Evolutionary conservation across 2,797 vertebrate genomes (phyloP).

Genomic region (Micrastur ruficollis): DNA sequence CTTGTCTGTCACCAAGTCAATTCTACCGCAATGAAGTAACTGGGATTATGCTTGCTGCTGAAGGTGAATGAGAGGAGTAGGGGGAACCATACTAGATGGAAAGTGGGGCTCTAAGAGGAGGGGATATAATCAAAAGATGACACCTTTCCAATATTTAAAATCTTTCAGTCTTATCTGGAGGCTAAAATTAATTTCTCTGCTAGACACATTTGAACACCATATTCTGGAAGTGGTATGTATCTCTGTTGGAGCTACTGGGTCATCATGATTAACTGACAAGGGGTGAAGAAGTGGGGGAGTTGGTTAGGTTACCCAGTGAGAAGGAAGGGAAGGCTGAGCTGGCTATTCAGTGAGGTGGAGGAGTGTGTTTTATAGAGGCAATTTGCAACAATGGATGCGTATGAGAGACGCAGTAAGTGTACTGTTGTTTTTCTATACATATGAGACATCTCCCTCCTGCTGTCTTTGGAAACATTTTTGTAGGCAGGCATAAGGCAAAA

Average conservation of each 20-base stretch:
- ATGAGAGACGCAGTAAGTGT: not conserved
- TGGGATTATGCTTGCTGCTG: not conserved
- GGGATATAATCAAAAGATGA: not conserved
- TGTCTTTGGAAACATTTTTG: not conserved
- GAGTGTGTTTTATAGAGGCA: not conserved
- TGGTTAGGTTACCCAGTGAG: not conserved
- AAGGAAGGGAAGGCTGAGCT: not conserved
- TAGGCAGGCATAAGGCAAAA: not conserved
- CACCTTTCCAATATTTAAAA: not conserved
- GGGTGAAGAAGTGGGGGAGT: not conserved
- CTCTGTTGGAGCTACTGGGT: not conserved
- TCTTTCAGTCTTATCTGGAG: not conserved
- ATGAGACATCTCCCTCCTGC: not conserved
- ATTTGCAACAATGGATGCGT: not conserved
- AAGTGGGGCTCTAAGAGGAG: not conserved
- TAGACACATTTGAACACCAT: not conserved
- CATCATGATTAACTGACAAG: not conserved
- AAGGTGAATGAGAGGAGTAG: not conserved
- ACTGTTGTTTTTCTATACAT: not conserved
- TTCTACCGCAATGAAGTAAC: not conserved
- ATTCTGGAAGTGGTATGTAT: not conserved
- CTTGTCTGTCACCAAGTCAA: not conserved
- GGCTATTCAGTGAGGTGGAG: not conserved
- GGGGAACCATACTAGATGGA: not conserved
- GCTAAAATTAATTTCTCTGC: not conserved